These are phyloP conservation scores for Hydrozoanthus gracilis DNA, from an alignment of 92 coral and sea anemone genomes.

Conservation along the genomic window DNA sequence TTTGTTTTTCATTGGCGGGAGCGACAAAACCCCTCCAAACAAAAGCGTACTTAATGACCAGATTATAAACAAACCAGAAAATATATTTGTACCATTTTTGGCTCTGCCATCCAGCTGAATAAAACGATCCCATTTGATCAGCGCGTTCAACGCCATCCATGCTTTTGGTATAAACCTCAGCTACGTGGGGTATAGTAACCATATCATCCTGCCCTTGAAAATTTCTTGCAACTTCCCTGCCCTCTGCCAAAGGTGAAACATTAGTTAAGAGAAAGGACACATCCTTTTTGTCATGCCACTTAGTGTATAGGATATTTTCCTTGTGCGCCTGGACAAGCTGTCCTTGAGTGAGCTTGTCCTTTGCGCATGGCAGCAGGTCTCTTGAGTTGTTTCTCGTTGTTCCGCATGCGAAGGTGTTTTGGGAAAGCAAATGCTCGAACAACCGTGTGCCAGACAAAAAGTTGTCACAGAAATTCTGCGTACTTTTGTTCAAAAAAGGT, in stretches of 20 bases:
- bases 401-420: constrained; percentile 48
- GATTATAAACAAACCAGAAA: background rate
- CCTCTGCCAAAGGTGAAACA: constrained; percentile 20
- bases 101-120: background rate
- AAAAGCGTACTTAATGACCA: background rate
- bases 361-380: constrained; percentile 52
- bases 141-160: background rate
- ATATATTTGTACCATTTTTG: background rate
- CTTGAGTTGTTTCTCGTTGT: constrained; percentile 43
- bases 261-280: constrained; percentile 45
- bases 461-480: constrained; percentile 44
- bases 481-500: constrained; percentile 43
- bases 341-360: constrained; percentile 52
- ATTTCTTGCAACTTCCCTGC: background rate
- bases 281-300: constrained; percentile 57
- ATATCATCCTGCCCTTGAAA: background rate
- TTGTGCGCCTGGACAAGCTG: constrained; percentile 37
- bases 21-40: background rate
- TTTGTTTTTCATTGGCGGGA: background rate
- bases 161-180: background rate
- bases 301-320: constrained; percentile 34
- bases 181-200: background rate
- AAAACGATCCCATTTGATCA: background rate
- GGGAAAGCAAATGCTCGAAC: constrained; percentile 32
- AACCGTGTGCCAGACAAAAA: constrained; percentile 30